A percentile compares a stretch with the other conserved stretches of the same genome.
Conservation (phyloP, 1,140 invertebrate species). For the Diorhabda carinulata region DNA sequence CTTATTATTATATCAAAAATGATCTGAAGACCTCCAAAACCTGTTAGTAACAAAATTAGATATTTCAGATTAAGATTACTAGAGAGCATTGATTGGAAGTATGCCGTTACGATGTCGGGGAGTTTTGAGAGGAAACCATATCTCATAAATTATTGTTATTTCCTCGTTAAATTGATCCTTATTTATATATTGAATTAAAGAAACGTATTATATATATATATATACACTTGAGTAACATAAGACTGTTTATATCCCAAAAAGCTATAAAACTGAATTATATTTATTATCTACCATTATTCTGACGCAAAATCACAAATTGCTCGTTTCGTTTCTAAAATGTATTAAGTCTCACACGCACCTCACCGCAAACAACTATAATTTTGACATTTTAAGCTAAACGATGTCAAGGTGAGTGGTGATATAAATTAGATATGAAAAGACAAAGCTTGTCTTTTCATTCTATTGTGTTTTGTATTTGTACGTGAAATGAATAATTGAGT, state of each 20-base stretch:
- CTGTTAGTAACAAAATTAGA: no score
- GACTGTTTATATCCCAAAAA: neutral
- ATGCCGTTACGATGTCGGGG: no score
- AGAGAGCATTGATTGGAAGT: no score
- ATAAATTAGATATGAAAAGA: neutral
- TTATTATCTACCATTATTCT: neutral
- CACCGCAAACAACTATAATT: neutral
- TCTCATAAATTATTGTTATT: no score
- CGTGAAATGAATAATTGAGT: neutral
- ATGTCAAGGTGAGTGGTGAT: neutral
- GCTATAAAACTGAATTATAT: neutral
- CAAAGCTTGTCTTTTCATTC: neutral
- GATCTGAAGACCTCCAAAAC: no score
- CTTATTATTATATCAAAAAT: no score
- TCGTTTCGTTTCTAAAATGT: neutral
- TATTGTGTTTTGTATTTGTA: neutral
- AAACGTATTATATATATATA: no score
- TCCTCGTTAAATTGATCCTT: no score
- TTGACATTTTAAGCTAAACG: slow-evolving; percentile 3
- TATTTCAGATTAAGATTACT: no score
- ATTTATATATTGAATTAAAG: no score
- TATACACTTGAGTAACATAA: no score
- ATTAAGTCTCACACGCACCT: neutral
- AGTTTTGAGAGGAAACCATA: no score
- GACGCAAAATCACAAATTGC: neutral